phyloP scores from a whole-genome alignment of 2,888 invertebrate genomes.

The Synergus gifuensis region DNA sequence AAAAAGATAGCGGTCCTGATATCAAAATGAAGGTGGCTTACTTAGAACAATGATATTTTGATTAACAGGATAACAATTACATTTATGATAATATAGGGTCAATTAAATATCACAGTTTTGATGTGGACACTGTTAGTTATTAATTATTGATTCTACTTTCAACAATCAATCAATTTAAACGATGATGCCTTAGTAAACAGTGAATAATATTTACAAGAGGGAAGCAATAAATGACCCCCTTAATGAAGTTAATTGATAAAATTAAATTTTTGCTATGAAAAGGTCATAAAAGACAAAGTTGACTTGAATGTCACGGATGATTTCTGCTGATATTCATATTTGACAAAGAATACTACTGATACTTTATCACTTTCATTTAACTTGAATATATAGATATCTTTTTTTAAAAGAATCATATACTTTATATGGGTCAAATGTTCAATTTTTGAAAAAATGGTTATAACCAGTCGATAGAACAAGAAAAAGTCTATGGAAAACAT shows the following conservation, averaged over 20 bases:
- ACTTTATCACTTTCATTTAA: slow-evolving; percentile 16
- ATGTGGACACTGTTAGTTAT: not conserved
- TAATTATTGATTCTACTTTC: not conserved
- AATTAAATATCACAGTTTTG: not conserved
- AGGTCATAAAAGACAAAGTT: slow-evolving; percentile 35
- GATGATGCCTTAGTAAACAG: slow-evolving; percentile 23
- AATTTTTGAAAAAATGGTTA: too few relatives aligned
- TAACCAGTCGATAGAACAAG: too few relatives aligned
- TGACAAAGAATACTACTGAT: slow-evolving; percentile 25
- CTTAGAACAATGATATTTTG: not conserved
- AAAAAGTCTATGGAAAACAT: too few relatives aligned
- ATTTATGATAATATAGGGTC: too few relatives aligned
- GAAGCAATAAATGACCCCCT: slow-evolving; percentile 36
- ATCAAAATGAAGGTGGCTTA: not conserved
- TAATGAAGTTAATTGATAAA: slow-evolving; percentile 37
- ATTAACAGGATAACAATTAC: not conserved
- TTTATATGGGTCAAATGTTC: not conserved
- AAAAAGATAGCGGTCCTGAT: slow-evolving; percentile 6
- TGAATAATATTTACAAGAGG: slow-evolving; percentile 31
- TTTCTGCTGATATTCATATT: slow-evolving; percentile 19
- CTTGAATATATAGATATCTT: not conserved
- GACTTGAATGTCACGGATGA: slow-evolving; percentile 37
- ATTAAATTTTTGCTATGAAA: slow-evolving; percentile 29
- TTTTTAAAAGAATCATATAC: not conserved
- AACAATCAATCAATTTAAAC: slow-evolving; percentile 22